Evolutionary conservation across 2,113 vertebrate genomes (phyloP).

Genomic region (Cygnus buccinator): DNA sequence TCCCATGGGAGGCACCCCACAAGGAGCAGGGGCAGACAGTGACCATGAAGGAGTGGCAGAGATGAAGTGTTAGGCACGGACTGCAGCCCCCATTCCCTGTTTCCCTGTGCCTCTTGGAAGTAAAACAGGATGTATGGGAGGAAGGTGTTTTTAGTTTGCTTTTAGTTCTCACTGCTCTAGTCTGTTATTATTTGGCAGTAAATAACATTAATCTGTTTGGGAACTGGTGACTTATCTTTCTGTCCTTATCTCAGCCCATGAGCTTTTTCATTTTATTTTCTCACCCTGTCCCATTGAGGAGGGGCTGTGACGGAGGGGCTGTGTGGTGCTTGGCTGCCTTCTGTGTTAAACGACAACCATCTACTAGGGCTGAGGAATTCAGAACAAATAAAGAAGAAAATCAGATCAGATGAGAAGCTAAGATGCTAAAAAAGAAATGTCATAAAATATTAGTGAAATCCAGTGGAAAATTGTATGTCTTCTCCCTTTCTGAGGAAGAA

Average conservation of each 20-base stretch:
- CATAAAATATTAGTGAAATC: background rate
- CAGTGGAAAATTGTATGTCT: background rate
- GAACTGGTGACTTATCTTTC: background rate
- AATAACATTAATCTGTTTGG: background rate
- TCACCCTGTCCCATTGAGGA: background rate
- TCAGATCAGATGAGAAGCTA: background rate
- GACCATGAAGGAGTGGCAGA: background rate
- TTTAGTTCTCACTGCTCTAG: background rate
- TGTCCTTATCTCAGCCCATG: background rate
- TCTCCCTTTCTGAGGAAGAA: background rate
- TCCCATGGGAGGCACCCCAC: no score
- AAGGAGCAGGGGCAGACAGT: background rate
- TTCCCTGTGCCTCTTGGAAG: background rate
- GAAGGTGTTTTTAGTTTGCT: background rate
- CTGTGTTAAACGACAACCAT: background rate
- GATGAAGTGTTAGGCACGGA: background rate
- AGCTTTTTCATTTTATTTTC: background rate
- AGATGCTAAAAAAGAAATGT: background rate
- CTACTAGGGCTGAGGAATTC: background rate
- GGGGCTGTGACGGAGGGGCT: background rate
- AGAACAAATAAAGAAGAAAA: background rate
- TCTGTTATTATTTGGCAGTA: background rate
- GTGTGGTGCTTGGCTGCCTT: background rate
- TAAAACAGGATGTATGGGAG: background rate
- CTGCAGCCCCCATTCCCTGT: background rate